Percentiles rank a stretch among this genome's conserved stretches.
Evolutionary conservation across 23 tunicate species (phyloP).

Genomic region (Corella eumyota): DNA sequence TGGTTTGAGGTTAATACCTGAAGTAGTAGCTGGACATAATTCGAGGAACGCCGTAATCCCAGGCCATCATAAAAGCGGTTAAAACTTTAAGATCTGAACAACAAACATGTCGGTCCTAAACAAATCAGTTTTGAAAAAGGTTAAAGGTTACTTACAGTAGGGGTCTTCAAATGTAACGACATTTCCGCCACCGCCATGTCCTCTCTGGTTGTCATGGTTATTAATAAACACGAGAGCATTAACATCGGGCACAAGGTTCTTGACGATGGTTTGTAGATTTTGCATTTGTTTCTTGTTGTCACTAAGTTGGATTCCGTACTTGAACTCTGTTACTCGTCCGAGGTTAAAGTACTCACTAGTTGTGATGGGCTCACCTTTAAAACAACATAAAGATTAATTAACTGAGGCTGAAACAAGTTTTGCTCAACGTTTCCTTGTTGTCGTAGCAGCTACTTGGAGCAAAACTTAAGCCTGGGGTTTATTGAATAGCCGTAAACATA

Average conservation of each 20-base stretch:
- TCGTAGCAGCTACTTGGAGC: too few relatives aligned
- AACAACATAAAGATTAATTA: too few relatives aligned
- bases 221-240: conserved; percentile 82
- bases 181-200: conserved; percentile 99
- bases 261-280: too few relatives aligned
- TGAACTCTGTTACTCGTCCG: conserved; percentile 94
- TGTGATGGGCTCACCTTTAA: conserved; percentile 97
- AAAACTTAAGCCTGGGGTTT: too few relatives aligned
- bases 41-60: conserved; percentile 90
- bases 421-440: too few relatives aligned
- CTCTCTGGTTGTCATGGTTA: conserved; percentile 99
- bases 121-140: not conserved
- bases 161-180: conserved; percentile 88
- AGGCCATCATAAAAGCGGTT: conserved; percentile 98
- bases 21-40: conserved; percentile 95
- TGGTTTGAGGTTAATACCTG: too few relatives aligned
- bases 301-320: conserved; percentile 69
- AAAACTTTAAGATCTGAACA: conserved; percentile 75
- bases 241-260: conserved; percentile 73
- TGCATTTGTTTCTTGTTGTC: too few relatives aligned
- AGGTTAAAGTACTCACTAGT: conserved; percentile 57
- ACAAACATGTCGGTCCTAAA: not conserved
- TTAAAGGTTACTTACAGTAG: conserved; percentile 31
- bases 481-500: too few relatives aligned
- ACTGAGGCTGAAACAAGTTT: too few relatives aligned